Evolutionary conservation across 2,888 invertebrate species (phyloP), one percentile per base, ranked within the genome.

Genomic region (Trachelus tabidus): DNA sequence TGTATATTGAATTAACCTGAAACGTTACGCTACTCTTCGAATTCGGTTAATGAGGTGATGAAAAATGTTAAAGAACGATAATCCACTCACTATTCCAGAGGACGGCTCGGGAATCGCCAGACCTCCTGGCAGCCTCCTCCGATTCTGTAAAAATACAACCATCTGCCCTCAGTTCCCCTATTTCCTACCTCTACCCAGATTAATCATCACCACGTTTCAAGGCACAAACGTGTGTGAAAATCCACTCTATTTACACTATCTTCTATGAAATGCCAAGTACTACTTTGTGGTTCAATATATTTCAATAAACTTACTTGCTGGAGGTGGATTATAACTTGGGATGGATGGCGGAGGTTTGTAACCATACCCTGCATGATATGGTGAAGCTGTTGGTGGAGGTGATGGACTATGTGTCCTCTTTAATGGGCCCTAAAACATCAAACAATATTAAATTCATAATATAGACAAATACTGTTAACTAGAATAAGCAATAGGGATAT

Each of bases 1-100:
- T 40, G 15, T 40, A 40, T 15, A 23, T 23, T 23, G 23, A 56
- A 56, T 56, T 56, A 56, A 9, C 56, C 9, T 56, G 23, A 56
- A 56, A 56, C 9, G 23, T 56, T 56, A 56, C 9, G 56, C 23
- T 56, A 9, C 23, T 23, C 56, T 56, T 56, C 4, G 56, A 56
- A 56, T 23, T 56, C 9, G 23, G 23, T 56, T 56, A 56, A 56
- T 23, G 56, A 23, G 56, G 56, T 23, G 23, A 23, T 56, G 23
- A 56, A 56, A 56, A 9, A 23, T 76, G 35, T 33, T 71, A 80
- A 79, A 34, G 74, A 81, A 79, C 75, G 68, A 84, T 84, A 75
- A 82, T 81, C 78, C 78, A 94, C 95, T 96, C 94, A 96, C 96
- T 96, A 93, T 96, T 96, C 96, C 96, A 96, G 85, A 96, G 94